Percentiles rank a stretch among this genome's conserved stretches.
Evolutionary conservation across 2,797 vertebrate genomes (phyloP).

Genomic region (Arnoldichthys spilopterus): DNA sequence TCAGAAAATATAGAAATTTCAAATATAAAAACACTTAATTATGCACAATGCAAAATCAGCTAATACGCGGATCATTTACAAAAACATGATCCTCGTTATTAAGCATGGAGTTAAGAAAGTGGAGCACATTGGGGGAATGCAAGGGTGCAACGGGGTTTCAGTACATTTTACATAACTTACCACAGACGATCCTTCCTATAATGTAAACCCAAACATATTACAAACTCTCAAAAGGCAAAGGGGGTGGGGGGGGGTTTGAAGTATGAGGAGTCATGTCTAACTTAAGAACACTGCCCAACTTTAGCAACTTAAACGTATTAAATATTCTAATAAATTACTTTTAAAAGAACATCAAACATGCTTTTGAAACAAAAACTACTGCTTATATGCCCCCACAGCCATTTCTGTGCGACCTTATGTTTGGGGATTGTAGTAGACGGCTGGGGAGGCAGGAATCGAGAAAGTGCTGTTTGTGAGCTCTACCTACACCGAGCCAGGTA

Average conservation of each 20-base stretch:
- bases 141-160: constrained; percentile 22
- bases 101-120: not conserved
- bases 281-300: not conserved
- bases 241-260: constrained; percentile 4
- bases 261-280: not conserved
- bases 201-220: not conserved
- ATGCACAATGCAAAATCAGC: not conserved
- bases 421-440: not conserved
- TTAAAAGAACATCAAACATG: too few relatives aligned
- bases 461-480: too few relatives aligned
- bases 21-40: not conserved
- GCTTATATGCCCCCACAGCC: too few relatives aligned
- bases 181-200: not conserved
- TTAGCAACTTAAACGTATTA: too few relatives aligned
- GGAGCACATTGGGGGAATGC: not conserved
- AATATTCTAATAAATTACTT: too few relatives aligned
- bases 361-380: too few relatives aligned
- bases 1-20: too few relatives aligned
- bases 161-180: constrained; percentile 4
- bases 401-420: too few relatives aligned
- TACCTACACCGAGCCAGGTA: too few relatives aligned
- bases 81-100: not conserved
- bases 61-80: not conserved
- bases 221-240: not conserved
- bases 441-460: not conserved